phyloP scores from a whole-genome alignment of 1,140 invertebrate species.

The Eurytemora carolleeae region DNA sequence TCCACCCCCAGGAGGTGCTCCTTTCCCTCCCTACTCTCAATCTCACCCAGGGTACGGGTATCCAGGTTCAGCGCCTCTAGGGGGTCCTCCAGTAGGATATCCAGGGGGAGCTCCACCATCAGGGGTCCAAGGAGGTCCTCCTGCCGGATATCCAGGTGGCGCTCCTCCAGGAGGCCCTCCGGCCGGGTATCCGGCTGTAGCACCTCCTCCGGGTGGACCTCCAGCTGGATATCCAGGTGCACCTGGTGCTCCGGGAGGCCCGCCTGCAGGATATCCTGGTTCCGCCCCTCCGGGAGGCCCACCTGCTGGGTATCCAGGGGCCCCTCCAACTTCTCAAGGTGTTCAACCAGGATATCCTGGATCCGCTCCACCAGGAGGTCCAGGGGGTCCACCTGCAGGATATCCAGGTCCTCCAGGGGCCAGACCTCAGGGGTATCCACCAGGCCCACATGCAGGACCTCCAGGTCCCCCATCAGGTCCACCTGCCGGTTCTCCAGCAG shows the following conservation, averaged over 20 bases:
- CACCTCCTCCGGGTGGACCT: not conserved
- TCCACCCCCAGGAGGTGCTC: not conserved
- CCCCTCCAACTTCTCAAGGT: not conserved
- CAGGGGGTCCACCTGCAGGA: not conserved
- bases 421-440: no score
- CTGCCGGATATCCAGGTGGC: not conserved
- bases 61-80: not conserved
- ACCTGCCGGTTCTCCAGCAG: no score
- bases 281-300: not conserved
- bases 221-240: not conserved
- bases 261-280: not conserved
- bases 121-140: not conserved
- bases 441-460: no score
- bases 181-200: not conserved
- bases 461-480: no score
- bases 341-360: not conserved
- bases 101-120: not conserved
- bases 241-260: not conserved
- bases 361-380: not conserved
- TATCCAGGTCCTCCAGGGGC: not conserved
- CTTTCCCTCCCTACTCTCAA: no score
- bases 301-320: not conserved
- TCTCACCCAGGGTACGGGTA: not conserved
- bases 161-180: not conserved
- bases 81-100: not conserved